These are phyloP conservation scores for Rhineura floridana DNA, from an alignment of 2,113 vertebrate species.

Conservation along the genomic window DNA sequence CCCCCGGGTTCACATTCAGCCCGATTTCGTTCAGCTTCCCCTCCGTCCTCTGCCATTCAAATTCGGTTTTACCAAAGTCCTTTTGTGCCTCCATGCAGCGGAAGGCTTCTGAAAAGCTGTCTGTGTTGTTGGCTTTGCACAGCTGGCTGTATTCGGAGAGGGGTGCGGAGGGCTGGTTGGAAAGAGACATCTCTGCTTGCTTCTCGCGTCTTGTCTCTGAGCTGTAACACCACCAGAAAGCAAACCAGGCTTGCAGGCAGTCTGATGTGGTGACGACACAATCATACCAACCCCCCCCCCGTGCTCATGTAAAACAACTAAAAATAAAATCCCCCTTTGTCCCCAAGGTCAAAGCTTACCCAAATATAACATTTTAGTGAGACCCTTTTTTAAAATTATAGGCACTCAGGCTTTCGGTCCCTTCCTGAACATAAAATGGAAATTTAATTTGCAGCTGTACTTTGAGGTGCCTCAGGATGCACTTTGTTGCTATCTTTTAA, in stretches of 20 bases:
- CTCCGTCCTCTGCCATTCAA: conserved; percentile 89
- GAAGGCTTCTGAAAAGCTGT: conserved; percentile 59
- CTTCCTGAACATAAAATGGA: background rate
- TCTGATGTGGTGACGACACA: conserved; percentile 73
- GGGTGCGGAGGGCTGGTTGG: conserved; percentile 82
- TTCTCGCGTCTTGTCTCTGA: conserved; percentile 49
- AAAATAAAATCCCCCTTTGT: conserved; percentile 57
- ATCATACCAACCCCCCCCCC: conserved; percentile 67
- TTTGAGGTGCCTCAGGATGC: background rate
- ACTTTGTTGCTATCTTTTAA: background rate
- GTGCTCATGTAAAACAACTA: conserved; percentile 50
- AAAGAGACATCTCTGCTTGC: conserved; percentile 80
- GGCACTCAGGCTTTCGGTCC: background rate
- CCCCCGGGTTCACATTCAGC: conserved; percentile 73
- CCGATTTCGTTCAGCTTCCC: conserved; percentile 81
- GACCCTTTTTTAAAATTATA: background rate
- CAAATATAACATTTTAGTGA: background rate
- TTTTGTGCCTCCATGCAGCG: conserved; percentile 70
- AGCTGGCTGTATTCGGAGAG: conserved; percentile 83
- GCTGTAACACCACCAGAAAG: conserved; percentile 69
- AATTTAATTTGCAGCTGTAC: background rate
- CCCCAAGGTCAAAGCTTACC: conserved; percentile 51
- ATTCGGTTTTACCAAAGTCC: conserved; percentile 74
- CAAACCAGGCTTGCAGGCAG: conserved; percentile 71
- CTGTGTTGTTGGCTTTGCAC: conserved; percentile 75